Conservation (phyloP, 2,888 invertebrate genomes). For the Euphydryas editha region DNA sequence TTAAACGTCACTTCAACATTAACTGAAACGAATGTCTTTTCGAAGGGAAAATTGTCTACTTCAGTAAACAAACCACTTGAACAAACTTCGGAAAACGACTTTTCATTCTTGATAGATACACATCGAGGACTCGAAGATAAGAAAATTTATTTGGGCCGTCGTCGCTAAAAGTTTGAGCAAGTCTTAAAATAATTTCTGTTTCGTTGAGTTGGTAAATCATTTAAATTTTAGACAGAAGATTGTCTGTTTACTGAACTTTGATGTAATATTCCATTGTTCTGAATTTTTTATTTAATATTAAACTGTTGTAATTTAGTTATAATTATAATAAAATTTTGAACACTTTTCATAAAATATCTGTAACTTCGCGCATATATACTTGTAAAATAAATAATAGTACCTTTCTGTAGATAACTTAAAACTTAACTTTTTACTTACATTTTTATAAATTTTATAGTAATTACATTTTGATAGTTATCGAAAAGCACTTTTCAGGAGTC, state of each 20-base stretch:
- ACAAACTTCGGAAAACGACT: slow-evolving; percentile 58
- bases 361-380: not conserved
- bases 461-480: not conserved
- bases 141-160: slow-evolving; percentile 55
- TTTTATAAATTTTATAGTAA: too few species aligned
- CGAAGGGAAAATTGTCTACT: slow-evolving; percentile 54
- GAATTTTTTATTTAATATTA: not conserved
- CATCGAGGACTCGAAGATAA: slow-evolving; percentile 60
- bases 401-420: too few species aligned
- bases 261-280: slow-evolving; percentile 7
- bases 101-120: slow-evolving; percentile 62
- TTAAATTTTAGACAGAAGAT: slow-evolving; percentile 26
- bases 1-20: slow-evolving; percentile 21
- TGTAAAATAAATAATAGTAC: too few species aligned
- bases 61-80: slow-evolving; percentile 62
- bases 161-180: slow-evolving; percentile 54
- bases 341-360: not conserved
- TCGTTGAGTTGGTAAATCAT: slow-evolving; percentile 31
- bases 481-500: slow-evolving; percentile 62
- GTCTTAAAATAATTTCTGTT: slow-evolving; percentile 51
- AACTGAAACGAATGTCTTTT: slow-evolving; percentile 63
- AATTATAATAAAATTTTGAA: slow-evolving; percentile 9
- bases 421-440: too few species aligned
- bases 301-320: not conserved
- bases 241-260: slow-evolving; percentile 8